These are phyloP conservation scores for Falco punctatus DNA, from an alignment of 2,113 vertebrate species.

Conservation along the genomic window DNA sequence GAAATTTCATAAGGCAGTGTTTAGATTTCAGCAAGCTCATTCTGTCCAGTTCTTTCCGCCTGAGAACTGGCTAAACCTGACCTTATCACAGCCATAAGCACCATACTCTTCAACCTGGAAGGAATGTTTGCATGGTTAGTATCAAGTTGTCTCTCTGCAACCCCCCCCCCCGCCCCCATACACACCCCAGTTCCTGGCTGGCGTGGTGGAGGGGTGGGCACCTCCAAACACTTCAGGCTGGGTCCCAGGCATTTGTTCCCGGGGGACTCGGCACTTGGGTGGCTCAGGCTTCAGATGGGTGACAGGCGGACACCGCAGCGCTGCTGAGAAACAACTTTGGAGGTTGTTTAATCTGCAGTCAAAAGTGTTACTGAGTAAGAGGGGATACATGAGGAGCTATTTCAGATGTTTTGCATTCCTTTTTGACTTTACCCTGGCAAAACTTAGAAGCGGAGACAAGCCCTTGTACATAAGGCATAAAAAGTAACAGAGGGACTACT, in stretches of 20 bases:
- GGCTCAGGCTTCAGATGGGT: neutral
- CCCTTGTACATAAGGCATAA: neutral
- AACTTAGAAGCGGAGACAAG: neutral
- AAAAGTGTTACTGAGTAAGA: neutral
- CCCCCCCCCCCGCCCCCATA: too few species aligned
- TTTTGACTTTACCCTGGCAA: neutral
- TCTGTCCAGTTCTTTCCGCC: neutral
- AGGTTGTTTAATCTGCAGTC: neutral
- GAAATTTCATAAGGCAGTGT: constrained; percentile 61
- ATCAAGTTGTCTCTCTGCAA: neutral
- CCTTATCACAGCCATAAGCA: neutral
- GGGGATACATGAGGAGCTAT: neutral
- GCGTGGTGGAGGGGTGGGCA: neutral
- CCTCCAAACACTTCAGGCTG: neutral
- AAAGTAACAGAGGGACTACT: neutral
- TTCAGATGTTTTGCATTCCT: constrained; percentile 1
- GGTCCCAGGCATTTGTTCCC: fast-evolving
- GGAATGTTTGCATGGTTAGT: neutral
- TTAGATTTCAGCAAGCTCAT: constrained; percentile 44
- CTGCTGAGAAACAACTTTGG: neutral
- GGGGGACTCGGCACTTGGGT: neutral
- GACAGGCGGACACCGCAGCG: fast-evolving
- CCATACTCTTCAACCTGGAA: neutral
- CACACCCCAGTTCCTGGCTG: neutral
- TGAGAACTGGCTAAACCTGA: neutral